Evolutionary conservation across 37 sponge, comb jelly and placozoan species (phyloP).

Genomic region (Aplysina aerophoba): DNA sequence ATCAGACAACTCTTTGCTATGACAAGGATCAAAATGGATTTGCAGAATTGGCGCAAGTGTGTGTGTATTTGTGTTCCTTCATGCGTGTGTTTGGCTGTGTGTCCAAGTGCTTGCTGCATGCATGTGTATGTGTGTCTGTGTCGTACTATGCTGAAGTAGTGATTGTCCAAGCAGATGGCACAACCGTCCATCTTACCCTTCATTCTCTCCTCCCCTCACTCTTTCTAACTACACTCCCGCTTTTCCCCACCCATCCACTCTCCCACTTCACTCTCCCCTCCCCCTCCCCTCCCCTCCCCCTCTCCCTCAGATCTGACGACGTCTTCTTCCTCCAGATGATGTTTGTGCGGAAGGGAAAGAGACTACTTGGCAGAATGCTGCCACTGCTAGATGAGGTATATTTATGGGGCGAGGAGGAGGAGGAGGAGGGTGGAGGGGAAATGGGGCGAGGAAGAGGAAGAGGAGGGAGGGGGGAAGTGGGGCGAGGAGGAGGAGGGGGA

Average conservation of each 20-base stretch:
- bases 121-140: too few species aligned
- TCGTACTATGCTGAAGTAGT: too few species aligned
- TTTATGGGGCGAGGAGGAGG: not conserved
- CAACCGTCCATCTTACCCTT: not conserved
- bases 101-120: not conserved
- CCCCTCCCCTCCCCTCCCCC: not conserved
- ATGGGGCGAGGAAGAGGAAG: not conserved
- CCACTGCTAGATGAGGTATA: slow-evolving; percentile 61
- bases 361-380: slow-evolving; percentile 40
- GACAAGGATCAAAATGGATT: not conserved
- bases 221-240: not conserved
- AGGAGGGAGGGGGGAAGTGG: not conserved
- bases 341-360: slow-evolving; percentile 64
- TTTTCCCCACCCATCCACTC: not conserved
- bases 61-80: not conserved
- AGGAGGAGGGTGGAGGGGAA: not conserved
- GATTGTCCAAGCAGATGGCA: too few species aligned
- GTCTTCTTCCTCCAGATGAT: slow-evolving; percentile 47
- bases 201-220: not conserved
- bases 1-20: not conserved
- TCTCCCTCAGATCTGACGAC: slow-evolving; percentile 39
- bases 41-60: not conserved
- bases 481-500: not conserved
- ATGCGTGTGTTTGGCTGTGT: slow-evolving; percentile 1
- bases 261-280: not conserved